Percentiles rank a stretch among this genome's conserved stretches.
These are phyloP conservation scores for Pelecanoides urinatrix DNA, from an alignment of 2,113 vertebrate genomes.

Conservation along the genomic window DNA sequence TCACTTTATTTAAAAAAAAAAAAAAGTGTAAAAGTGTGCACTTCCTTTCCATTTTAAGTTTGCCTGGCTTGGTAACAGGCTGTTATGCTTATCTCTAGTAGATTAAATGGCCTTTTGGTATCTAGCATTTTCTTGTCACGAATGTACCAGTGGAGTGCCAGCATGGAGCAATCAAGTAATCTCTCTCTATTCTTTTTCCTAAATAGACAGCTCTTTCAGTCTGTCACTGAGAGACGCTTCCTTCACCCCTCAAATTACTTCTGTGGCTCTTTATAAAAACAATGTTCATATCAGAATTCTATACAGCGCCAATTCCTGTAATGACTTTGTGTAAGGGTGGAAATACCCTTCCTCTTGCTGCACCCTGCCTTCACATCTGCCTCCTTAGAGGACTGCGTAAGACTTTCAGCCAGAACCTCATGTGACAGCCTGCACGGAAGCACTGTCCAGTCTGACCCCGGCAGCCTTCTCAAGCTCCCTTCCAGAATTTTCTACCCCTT, in stretches of 20 bases:
- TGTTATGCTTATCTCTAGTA: neutral
- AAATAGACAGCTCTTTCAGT: neutral
- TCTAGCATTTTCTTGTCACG: neutral
- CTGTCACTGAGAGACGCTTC: neutral
- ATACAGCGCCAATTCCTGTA: neutral
- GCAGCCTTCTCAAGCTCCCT: neutral
- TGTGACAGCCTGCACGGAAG: neutral
- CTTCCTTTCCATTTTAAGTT: neutral
- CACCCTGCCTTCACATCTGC: neutral
- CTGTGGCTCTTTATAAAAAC: neutral
- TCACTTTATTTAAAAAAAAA: too few relatives aligned
- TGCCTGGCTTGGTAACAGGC: neutral
- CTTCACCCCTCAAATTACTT: neutral
- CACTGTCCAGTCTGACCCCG: neutral
- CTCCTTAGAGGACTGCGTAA: neutral
- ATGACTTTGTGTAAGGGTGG: neutral
- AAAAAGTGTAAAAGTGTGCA: neutral
- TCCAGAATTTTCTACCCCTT: neutral
- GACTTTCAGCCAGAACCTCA: neutral
- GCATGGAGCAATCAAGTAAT: neutral
- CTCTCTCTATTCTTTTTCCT: neutral
- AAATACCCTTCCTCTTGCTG: neutral
- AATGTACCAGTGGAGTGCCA: neutral
- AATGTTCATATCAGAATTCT: rapidly evolving
- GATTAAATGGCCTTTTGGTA: slow-evolving; percentile 10